A percentile compares a stretch with the other conserved stretches of the same genome.
These are phyloP conservation scores for Monomorium pharaonis DNA, from an alignment of 1,140 invertebrate genomes.

Conservation along the genomic window DNA sequence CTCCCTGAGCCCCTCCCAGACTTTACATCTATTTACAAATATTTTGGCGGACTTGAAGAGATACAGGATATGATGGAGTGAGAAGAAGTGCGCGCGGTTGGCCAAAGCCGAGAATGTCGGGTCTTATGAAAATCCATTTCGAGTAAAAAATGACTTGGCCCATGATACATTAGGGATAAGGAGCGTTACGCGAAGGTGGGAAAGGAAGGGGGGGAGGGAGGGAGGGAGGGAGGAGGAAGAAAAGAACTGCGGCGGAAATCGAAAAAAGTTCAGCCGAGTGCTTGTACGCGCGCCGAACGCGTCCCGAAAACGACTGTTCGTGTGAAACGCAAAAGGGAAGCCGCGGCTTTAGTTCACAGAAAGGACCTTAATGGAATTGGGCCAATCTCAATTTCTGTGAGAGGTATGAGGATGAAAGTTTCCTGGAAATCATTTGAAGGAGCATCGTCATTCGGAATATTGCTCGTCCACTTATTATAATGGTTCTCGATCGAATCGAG, in stretches of 20 bases:
- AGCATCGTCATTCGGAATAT: constrained; percentile 9
- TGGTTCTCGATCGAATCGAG: constrained; percentile 6
- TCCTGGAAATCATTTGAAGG: background rate
- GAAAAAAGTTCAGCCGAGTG: constrained; percentile 29
- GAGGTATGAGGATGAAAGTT: constrained; percentile 16
- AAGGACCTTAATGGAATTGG: constrained; percentile 21
- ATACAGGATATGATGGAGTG: constrained; percentile 63
- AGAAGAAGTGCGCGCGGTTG: constrained; percentile 59
- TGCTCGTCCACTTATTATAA: background rate
- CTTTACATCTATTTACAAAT: constrained; percentile 83
- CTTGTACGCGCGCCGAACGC: constrained; percentile 3
- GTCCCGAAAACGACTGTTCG: constrained; percentile 7
- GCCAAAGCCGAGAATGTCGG: constrained; percentile 72
- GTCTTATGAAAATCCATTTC: constrained; percentile 78
- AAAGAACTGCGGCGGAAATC: constrained; percentile 17
- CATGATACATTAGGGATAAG: constrained; percentile 75
- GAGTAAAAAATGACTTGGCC: constrained; percentile 77
- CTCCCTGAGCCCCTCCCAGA: constrained; percentile 77
- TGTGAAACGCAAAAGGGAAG: constrained; percentile 17
- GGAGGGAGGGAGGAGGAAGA: background rate
- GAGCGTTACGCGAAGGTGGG: constrained; percentile 36
- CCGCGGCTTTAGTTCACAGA: constrained; percentile 13
- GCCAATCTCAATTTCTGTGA: constrained; percentile 4
- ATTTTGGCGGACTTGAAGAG: constrained; percentile 79
- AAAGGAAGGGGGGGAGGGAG: background rate